A percentile compares a stretch with the other conserved stretches of the same genome.
These are phyloP conservation scores for Drosophila longiperda DNA, from an alignment of 2,888 invertebrate genomes.

Conservation along the genomic window DNA sequence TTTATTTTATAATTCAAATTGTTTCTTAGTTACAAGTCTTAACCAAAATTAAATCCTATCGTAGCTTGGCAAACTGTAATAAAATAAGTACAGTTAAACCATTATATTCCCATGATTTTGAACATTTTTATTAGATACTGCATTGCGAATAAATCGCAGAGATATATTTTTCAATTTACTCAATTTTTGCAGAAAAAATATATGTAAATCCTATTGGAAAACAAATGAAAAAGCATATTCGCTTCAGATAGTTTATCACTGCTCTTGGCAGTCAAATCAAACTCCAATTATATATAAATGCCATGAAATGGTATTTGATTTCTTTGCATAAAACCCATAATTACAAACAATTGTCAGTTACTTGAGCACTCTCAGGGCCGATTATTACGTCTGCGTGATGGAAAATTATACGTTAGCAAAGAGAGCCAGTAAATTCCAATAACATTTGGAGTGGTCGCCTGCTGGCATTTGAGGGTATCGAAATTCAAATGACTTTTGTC, in stretches of 20 bases:
- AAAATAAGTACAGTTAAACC: not conserved
- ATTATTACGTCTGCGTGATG: conserved; percentile 60
- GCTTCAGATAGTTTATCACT: conserved; percentile 46
- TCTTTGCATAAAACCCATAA: conserved; percentile 50
- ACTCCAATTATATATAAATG: conserved; percentile 73
- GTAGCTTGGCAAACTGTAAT: not conserved
- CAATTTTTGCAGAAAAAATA: conserved; percentile 1
- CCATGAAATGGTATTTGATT: conserved; percentile 78
- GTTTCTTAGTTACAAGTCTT: not conserved
- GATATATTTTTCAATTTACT: conserved; percentile 31
- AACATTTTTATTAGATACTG: conserved; percentile 4
- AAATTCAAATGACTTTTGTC: conserved; percentile 77
- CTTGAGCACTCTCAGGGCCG: conserved; percentile 56
- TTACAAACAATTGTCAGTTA: conserved; percentile 68
- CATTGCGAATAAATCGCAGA: conserved; percentile 27
- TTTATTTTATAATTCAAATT: not conserved
- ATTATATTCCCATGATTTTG: not conserved
- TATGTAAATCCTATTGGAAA: conserved; percentile 7
- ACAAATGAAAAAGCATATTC: conserved; percentile 14
- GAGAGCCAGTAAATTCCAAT: conserved; percentile 16
- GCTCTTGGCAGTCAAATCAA: conserved; percentile 50
- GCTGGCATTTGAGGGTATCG: conserved; percentile 51
- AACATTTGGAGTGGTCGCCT: conserved; percentile 25
- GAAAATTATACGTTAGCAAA: conserved; percentile 53
- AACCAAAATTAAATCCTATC: not conserved